Evolutionary conservation across 1,140 invertebrate species (phyloP).

Genomic region (Vanessa tameamea): DNA sequence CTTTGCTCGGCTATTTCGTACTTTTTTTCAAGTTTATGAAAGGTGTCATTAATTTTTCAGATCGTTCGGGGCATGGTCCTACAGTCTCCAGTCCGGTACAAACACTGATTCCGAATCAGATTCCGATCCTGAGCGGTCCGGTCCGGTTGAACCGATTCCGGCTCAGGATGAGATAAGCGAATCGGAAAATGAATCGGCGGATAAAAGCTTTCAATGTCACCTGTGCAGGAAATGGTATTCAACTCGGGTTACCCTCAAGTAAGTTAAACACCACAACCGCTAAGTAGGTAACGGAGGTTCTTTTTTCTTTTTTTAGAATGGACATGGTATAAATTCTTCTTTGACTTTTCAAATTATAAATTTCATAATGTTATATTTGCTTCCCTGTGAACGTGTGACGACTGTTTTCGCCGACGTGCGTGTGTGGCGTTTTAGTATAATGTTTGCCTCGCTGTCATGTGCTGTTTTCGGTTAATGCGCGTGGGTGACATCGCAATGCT

Average conservation of each 20-base stretch:
- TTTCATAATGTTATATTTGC: not conserved
- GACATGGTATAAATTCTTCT: too few species aligned
- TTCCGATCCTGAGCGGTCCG: conserved; percentile 48
- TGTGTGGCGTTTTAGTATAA: too few species aligned
- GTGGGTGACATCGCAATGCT: too few species aligned
- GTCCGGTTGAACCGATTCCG: conserved; percentile 27
- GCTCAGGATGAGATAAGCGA: conserved; percentile 65
- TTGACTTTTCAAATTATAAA: too few species aligned
- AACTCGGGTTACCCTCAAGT: conserved; percentile 74
- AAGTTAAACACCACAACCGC: conserved; percentile 34
- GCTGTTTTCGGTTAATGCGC: too few species aligned
- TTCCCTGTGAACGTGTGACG: not conserved
- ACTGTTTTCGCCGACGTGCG: not conserved
- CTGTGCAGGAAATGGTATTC: conserved; percentile 77
- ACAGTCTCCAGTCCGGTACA: conserved; percentile 44
- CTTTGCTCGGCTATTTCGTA: too few species aligned
- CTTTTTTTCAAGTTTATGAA: not conserved
- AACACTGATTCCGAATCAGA: conserved; percentile 51
- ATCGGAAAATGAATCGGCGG: conserved; percentile 71
- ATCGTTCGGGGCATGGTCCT: conserved; percentile 67
- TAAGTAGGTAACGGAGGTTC: too few species aligned
- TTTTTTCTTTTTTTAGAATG: too few species aligned
- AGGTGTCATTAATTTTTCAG: conserved; percentile 27
- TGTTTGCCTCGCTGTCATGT: too few species aligned
- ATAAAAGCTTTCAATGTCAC: conserved; percentile 77